phyloP scores from a whole-genome alignment of 2,888 invertebrate species.

The Oscheius sp. region DNA sequence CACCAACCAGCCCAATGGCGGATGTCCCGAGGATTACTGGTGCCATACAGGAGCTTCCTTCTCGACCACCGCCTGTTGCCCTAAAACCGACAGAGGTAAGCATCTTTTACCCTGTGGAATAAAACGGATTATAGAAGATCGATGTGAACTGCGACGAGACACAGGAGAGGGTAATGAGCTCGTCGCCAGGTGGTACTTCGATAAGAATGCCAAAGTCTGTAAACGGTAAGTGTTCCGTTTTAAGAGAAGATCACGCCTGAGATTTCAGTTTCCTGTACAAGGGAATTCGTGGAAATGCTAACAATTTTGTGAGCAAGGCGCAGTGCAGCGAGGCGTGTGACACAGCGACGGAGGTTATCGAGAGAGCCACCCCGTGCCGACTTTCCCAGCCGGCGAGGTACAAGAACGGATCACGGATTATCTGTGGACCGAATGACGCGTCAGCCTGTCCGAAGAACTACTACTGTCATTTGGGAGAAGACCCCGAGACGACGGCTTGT shows the following conservation, averaged over 20 bases:
- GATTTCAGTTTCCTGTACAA: conserved; percentile 65
- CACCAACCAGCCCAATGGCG: conserved; percentile 68
- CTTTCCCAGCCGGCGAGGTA: conserved; percentile 61
- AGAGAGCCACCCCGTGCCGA: conserved; percentile 66
- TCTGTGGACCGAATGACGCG: conserved; percentile 58
- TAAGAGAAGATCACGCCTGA: too few species aligned
- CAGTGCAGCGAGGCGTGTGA: conserved; percentile 68
- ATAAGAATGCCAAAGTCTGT: conserved; percentile 60
- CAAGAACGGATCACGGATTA: conserved; percentile 47
- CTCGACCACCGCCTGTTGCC: conserved; percentile 70
- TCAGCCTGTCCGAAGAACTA: conserved; percentile 66
- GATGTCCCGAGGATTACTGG: conserved; percentile 66
- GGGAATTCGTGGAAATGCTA: conserved; percentile 70
- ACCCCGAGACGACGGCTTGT: conserved; percentile 66
- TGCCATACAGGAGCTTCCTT: conserved; percentile 64
- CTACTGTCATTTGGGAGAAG: conserved; percentile 72
- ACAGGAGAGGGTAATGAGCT: conserved; percentile 68
- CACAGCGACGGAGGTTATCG: conserved; percentile 39
- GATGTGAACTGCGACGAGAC: conserved; percentile 58
- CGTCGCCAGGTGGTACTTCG: conserved; percentile 71
- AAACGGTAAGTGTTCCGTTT: conserved; percentile 51
- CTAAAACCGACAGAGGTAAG: conserved; percentile 39
- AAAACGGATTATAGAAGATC: conserved; percentile 45
- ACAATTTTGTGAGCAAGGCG: conserved; percentile 70
- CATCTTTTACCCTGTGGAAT: background rate